Base-by-base conservation (phyloP, 2,113 vertebrate genomes). In the Monarcha castaneiventris region DNA sequence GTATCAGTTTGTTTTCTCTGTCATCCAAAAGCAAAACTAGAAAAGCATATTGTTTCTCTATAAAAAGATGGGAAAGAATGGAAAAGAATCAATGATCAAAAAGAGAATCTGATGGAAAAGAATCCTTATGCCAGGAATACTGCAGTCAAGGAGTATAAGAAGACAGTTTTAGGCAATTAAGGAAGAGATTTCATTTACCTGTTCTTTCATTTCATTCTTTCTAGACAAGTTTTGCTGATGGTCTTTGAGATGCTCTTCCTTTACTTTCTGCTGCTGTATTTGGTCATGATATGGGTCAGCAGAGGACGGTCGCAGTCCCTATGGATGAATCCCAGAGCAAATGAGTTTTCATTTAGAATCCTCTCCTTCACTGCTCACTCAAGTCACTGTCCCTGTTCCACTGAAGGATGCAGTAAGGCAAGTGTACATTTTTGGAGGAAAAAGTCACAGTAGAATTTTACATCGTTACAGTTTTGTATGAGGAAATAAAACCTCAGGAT, bases 241-340 rank as follows among this genome's bases (percentile, higher is more conserved):
- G 21, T 30, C 71, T 76, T 27, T 58, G 49, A 92, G 33, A 51
- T 94, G 92, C 29, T 95, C 88, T 69, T 73, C 90, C 10, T 87
- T 89, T 43, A 92, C 91, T 54, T 97, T 90, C 16, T 71, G 94
- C 44, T 93, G 81, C 29, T 84, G 77, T 11, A 68, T 95, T 87
- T 91, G 93, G 81, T 87, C 80, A 49, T 41, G 12, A 85, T 94
- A 71, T 5, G 61, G 87, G 43, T 99, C 99, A 69, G 98, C 98
- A 79, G 99, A 99, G 46, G 97, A 98, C 9, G 98, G 98, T 58
- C 98, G 98, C 87, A 99, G 95, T 75, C 99, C 99, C 99, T 99
- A 51, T 52, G 75, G 81, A 92, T 43, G 56, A 88, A 88, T 83
- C 62, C 44, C 49, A 90, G 61, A 71, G 41, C 18, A 80, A 61